Percentiles rank a stretch among this genome's conserved stretches.
Conservation (phyloP, 2,888 invertebrate genomes). For the Eupelmus urozonus region DNA sequence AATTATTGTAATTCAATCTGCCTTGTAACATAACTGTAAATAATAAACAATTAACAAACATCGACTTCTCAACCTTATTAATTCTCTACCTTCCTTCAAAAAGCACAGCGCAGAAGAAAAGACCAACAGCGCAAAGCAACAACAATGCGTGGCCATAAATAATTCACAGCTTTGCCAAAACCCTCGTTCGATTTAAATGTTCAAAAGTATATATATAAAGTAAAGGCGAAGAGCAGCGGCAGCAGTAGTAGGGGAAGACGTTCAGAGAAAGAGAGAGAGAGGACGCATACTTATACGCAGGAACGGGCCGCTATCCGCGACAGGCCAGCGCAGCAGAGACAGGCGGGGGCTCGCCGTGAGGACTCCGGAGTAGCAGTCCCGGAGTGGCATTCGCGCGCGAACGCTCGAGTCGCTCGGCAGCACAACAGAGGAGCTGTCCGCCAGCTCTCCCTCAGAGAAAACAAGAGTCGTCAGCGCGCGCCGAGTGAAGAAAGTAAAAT, state of each 20-base stretch:
- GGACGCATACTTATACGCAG: not conserved
- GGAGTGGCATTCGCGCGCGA: constrained; percentile 52
- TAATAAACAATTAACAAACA: no score
- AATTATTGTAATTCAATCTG: not conserved
- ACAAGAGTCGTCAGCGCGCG: no score
- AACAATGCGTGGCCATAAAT: no score
- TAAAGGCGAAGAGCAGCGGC: not conserved
- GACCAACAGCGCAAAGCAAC: not conserved
- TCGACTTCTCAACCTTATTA: not conserved
- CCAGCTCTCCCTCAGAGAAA: not conserved
- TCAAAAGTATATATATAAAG: not conserved
- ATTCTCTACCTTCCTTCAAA: not conserved
- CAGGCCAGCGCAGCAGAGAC: not conserved
- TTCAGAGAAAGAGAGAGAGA: constrained; percentile 6
- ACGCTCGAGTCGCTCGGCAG: constrained; percentile 39
- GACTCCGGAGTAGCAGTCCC: constrained; percentile 12
- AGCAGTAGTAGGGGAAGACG: not conserved
- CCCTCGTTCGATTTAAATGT: not conserved
- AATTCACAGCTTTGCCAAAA: not conserved
- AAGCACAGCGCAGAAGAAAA: no score
- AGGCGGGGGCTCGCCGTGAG: constrained; percentile 14
- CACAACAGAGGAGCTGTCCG: not conserved
- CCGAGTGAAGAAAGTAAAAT: constrained; percentile 54
- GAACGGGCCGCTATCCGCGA: not conserved
- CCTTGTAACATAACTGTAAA: no score